Evolutionary conservation across 2,113 vertebrate species (phyloP).

Genomic region (Silurus meridionalis): DNA sequence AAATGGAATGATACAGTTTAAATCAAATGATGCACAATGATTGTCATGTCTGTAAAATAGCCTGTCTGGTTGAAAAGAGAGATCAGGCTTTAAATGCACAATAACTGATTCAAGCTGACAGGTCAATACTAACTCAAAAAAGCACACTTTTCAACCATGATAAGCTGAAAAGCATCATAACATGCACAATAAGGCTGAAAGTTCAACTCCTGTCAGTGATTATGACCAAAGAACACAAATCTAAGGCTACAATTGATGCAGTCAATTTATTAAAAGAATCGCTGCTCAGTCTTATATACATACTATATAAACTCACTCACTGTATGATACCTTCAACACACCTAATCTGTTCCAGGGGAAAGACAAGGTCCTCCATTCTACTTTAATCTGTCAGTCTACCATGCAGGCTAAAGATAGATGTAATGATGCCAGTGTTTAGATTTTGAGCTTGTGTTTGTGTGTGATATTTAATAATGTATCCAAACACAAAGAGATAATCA

Average conservation of each 20-base stretch:
- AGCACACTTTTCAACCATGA: not conserved
- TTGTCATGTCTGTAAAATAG: not conserved
- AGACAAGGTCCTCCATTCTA: not conserved
- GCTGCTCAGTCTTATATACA: not conserved
- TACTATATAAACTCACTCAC: not conserved
- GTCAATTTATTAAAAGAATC: not conserved
- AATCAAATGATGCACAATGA: not conserved
- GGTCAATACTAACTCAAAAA: not conserved
- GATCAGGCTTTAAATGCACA: not conserved
- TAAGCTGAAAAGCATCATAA: not conserved
- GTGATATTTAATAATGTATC: not conserved
- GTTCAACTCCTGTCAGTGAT: too few species aligned
- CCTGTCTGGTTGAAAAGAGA: not conserved
- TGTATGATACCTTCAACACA: not conserved
- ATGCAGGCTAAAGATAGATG: not conserved
- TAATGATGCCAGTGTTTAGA: not conserved
- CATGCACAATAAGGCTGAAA: not conserved
- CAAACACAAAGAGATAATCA: not conserved
- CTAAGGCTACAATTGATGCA: not conserved
- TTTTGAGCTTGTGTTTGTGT: not conserved
- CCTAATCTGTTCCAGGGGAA: not conserved
- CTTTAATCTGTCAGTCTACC: not conserved
- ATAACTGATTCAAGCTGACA: not conserved
- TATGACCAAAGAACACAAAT: not conserved
- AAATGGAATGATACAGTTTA: not conserved